Conservation (phyloP, 2,797 vertebrate genomes). For the Arremon brunneinucha region DNA sequence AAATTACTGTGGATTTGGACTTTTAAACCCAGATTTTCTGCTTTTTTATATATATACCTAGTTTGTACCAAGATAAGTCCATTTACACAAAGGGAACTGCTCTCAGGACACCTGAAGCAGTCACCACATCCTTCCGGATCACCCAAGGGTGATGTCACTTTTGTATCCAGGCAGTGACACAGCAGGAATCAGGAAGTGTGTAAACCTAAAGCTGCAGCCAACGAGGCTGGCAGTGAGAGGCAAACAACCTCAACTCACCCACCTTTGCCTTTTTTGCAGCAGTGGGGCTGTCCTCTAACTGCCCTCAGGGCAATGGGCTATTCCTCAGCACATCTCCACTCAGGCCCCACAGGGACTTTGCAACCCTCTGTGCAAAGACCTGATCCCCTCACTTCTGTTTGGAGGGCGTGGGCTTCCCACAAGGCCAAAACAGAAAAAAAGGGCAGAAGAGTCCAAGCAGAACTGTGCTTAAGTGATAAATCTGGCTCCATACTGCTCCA, state of each 20-base stretch:
- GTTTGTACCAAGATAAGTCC: background rate
- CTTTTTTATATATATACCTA: background rate
- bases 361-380: background rate
- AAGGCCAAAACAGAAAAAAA: background rate
- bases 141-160: background rate
- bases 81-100: background rate
- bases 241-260: background rate
- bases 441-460: background rate
- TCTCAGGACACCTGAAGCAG: background rate
- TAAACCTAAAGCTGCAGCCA: background rate
- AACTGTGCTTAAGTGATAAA: background rate
- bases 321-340: background rate
- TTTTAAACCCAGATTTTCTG: background rate
- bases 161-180: background rate
- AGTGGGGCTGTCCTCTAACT: background rate
- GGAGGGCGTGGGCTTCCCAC: background rate
- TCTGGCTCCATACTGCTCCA: background rate
- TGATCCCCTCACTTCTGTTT: background rate
- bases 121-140: background rate
- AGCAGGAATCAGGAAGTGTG: background rate
- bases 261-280: fast-evolving
- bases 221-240: background rate
- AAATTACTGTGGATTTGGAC: background rate
- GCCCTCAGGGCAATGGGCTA: fast-evolving
- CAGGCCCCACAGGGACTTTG: background rate